Evolutionary conservation across 2,797 vertebrate genomes (phyloP).

Genomic region (Merluccius polli): DNA sequence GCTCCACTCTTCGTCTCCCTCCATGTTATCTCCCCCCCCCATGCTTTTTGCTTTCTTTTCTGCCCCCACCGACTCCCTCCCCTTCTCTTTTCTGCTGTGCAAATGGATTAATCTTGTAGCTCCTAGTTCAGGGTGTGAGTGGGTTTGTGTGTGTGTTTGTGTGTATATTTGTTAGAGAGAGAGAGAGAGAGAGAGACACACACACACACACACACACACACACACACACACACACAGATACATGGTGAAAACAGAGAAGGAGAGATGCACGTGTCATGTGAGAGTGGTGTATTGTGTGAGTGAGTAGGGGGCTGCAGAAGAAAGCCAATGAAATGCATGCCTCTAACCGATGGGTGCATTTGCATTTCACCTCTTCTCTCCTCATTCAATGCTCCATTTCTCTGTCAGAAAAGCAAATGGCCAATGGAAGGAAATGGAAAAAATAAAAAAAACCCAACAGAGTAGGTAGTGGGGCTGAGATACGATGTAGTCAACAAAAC

Average conservation of each 20-base stretch:
- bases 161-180: conserved; percentile 16
- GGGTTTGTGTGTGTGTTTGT: conserved; percentile 34
- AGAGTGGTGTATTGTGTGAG: not conserved
- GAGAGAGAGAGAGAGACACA: conserved; percentile 13
- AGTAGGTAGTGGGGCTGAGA: not conserved
- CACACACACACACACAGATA: not conserved
- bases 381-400: not conserved
- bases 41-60: not conserved
- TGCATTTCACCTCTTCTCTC: not conserved
- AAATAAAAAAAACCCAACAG: not conserved
- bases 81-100: conserved; percentile 36
- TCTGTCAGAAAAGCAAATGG: not conserved
- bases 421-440: not conserved
- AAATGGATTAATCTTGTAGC: conserved; percentile 73
- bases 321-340: not conserved
- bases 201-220: too few relatives aligned
- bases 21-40: not conserved
- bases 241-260: not conserved
- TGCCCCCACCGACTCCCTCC: conserved; percentile 8
- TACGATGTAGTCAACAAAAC: not conserved
- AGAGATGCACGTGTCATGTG: not conserved
- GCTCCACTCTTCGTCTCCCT: conserved; percentile 2
- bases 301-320: not conserved
- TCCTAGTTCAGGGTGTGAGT: conserved; percentile 48
- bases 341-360: not conserved